Conservation (phyloP, 2,797 vertebrate species). For the Catostomus latipinnis region DNA sequence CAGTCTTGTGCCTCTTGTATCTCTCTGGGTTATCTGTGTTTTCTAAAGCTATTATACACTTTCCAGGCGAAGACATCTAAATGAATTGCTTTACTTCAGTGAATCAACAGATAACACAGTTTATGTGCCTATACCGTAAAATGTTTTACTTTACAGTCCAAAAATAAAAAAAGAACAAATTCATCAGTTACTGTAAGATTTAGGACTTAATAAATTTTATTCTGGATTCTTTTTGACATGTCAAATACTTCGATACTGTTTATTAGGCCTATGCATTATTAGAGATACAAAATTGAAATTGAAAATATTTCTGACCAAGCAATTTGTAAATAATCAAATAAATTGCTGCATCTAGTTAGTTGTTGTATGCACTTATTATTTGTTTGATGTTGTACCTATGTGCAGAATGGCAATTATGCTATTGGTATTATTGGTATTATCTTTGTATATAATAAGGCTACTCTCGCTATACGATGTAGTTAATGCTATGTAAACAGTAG, state of each 20-base stretch:
- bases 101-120: too few relatives aligned
- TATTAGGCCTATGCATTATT: too few relatives aligned
- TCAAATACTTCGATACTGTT: too few relatives aligned
- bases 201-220: not conserved
- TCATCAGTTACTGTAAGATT: not conserved
- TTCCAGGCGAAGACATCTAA: not conserved
- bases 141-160: not conserved
- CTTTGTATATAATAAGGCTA: too few relatives aligned
- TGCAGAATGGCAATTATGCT: not conserved
- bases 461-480: not conserved
- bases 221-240: too few relatives aligned
- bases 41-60: not conserved
- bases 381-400: not conserved
- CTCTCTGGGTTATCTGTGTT: not conserved
- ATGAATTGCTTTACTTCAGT: not conserved
- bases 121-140: too few relatives aligned
- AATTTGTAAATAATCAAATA: not conserved
- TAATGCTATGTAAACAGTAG: not conserved
- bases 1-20: too few relatives aligned
- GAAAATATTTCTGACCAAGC: not conserved
- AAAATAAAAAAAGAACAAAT: not conserved
- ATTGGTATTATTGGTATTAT: too few relatives aligned
- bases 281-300: not conserved
- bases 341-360: not conserved
- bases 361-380: not conserved